Percentiles rank a stretch among this genome's conserved stretches.
phyloP scores from a whole-genome alignment of 2,113 vertebrate genomes.

The Nibea albiflora region DNA sequence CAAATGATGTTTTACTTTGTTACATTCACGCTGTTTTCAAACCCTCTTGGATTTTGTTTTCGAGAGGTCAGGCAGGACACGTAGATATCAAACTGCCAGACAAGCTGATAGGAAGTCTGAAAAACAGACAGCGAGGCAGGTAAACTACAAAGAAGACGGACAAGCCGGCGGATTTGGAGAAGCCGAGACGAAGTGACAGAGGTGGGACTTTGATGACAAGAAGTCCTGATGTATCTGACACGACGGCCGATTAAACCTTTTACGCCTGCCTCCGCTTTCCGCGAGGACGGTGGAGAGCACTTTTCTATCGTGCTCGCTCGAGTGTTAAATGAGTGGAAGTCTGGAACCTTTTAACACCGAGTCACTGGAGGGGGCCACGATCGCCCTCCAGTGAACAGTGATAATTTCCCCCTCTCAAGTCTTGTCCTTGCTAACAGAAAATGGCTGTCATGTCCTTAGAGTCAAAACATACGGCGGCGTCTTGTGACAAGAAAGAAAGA shows the following conservation, averaged over 20 bases:
- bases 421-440: slow-evolving; percentile 49
- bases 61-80: slow-evolving; percentile 8
- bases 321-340: slow-evolving; percentile 75
- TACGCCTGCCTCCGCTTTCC: slow-evolving; percentile 34
- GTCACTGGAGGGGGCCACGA: not conserved
- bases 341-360: slow-evolving; percentile 64
- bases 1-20: not conserved
- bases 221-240: slow-evolving; percentile 48
- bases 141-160: slow-evolving; percentile 1
- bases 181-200: slow-evolving; percentile 21
- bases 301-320: slow-evolving; percentile 51
- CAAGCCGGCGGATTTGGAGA: slow-evolving; percentile 14
- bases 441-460: slow-evolving; percentile 56
- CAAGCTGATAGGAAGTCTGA: not conserved
- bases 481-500: slow-evolving; percentile 4
- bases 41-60: not conserved
- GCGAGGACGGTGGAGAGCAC: slow-evolving; percentile 42
- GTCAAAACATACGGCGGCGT: slow-evolving; percentile 23
- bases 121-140: slow-evolving; percentile 18
- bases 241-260: slow-evolving; percentile 58
- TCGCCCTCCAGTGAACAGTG: no score
- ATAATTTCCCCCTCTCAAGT: slow-evolving; percentile 31
- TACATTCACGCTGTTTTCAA: not conserved
- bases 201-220: slow-evolving; percentile 52
- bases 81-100: not conserved